Evolutionary conservation across 1,140 invertebrate species (phyloP), one percentile per base, ranked within the genome.

Genomic region (Ctenoplectra terminalis): DNA sequence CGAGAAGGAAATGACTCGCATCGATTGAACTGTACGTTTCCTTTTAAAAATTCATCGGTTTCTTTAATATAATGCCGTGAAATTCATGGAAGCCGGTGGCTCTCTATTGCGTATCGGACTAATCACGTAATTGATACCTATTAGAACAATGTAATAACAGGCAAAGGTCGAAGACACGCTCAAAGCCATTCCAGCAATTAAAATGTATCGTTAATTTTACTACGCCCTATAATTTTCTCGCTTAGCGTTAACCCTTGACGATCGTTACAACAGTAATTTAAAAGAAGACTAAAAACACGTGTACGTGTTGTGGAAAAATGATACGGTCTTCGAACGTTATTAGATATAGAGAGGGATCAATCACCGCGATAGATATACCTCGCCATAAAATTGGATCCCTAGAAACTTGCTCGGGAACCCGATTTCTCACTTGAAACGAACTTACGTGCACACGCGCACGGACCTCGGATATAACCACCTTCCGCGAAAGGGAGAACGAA

Each of bases 91-190:
- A 78, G 26, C 29, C 48, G 29, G 0, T 23, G 26, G 77, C 40
- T 80, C 40, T 46, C 66, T n/a, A n/a, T 40, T 37, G 56, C 58
- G 31, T 46, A 54, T 73, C 69, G 56, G 17, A 15, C 23, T 78
- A 78, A 78, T 78, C 70, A 60, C 52, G 43, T 78, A 78, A 78
- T 70, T 78, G 64, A 29, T 34, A 26, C 23, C 34, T 54, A 75
- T 75, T 75, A 78, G 66, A 78, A 78, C 75, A 69, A 40, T 70
- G 66, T 78, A 60, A 60, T 70, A 78, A 78, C 64, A 60, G 54
- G 54, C 60, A 26, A 54, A 56, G 71, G 78, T 81, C 48, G 78
- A 66, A 74, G 61, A 74, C 71, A 81, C 37, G 71, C 43, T 70
- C 23, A n/a, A 76, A 48, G 46, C 37, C 26, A 11, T 11, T 1